Percentiles rank a stretch among this genome's conserved stretches.
These are phyloP conservation scores for Alexandromys fortis DNA, from an alignment of 2,113 vertebrate genomes.

Conservation along the genomic window DNA sequence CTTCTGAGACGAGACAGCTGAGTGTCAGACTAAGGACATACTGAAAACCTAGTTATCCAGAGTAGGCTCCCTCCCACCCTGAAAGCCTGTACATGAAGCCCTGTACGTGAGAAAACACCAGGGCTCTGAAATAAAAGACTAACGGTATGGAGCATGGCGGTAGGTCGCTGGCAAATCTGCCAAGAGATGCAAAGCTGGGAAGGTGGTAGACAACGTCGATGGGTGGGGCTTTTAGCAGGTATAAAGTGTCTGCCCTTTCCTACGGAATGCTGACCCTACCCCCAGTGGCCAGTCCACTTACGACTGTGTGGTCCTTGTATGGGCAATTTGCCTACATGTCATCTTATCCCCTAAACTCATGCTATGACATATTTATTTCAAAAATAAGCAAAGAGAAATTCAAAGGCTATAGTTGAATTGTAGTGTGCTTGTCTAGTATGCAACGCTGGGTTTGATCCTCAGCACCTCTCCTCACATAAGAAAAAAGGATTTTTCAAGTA, in stretches of 20 bases:
- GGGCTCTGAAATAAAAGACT: background rate
- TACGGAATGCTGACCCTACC: background rate
- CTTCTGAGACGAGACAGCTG: background rate
- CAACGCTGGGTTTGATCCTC: background rate
- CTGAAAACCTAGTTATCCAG: background rate
- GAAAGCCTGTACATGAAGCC: background rate
- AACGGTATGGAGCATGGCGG: background rate
- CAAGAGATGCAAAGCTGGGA: background rate
- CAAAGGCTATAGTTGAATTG: background rate
- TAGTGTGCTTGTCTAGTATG: background rate
- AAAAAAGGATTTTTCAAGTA: background rate
- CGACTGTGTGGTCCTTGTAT: too few species aligned
- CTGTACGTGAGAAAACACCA: background rate
- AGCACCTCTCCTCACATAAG: background rate
- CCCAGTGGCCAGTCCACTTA: background rate
- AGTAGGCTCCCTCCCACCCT: background rate
- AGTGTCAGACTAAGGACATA: background rate
- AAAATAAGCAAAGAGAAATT: background rate
- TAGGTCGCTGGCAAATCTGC: background rate
- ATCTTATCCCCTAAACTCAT: slow-evolving; percentile 14
- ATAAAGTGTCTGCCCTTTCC: slow-evolving; percentile 1
- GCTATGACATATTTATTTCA: slow-evolving; percentile 33
- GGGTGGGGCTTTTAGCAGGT: background rate
- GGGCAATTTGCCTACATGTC: background rate
- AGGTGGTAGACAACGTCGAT: background rate